These are phyloP conservation scores for Pangasius macronema DNA, from an alignment of 2,797 vertebrate genomes.

Conservation along the genomic window DNA sequence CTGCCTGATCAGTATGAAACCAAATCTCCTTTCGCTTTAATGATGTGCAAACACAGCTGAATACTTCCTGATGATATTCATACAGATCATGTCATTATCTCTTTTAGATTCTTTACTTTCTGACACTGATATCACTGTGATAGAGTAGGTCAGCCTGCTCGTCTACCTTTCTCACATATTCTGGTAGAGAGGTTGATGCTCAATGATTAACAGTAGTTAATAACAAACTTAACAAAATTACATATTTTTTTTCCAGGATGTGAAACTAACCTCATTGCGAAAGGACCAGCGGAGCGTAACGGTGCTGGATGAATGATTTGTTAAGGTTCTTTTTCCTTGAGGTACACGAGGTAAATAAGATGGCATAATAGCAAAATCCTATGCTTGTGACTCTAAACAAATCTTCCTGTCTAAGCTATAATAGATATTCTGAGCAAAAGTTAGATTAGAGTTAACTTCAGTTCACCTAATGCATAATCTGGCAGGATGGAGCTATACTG, in stretches of 20 bases:
- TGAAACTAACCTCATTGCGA: constrained; percentile 69
- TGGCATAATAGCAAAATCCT: constrained; percentile 3
- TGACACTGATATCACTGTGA: not conserved
- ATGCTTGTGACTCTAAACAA: constrained; percentile 18
- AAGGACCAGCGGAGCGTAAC: constrained; percentile 67
- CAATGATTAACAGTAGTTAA: constrained; percentile 80
- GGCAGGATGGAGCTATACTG: not conserved
- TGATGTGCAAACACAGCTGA: not conserved
- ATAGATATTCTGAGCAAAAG: not conserved
- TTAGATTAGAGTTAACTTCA: not conserved
- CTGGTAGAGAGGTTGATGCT: constrained; percentile 33
- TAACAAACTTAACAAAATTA: constrained; percentile 72
- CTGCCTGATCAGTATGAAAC: not conserved
- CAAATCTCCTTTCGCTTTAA: not conserved
- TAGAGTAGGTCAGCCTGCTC: constrained; percentile 12
- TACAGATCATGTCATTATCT: not conserved
- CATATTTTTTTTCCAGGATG: constrained; percentile 72
- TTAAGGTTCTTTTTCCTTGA: constrained; percentile 34
- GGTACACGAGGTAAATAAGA: constrained; percentile 58
- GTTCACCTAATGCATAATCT: constrained; percentile 20
- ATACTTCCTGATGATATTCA: not conserved
- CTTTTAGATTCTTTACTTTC: not conserved
- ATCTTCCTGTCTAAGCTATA: not conserved
- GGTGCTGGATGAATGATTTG: constrained; percentile 54
- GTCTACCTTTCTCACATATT: constrained; percentile 52